Evolutionary conservation across 2,113 vertebrate species (phyloP).

Genomic region (Fulica atra): DNA sequence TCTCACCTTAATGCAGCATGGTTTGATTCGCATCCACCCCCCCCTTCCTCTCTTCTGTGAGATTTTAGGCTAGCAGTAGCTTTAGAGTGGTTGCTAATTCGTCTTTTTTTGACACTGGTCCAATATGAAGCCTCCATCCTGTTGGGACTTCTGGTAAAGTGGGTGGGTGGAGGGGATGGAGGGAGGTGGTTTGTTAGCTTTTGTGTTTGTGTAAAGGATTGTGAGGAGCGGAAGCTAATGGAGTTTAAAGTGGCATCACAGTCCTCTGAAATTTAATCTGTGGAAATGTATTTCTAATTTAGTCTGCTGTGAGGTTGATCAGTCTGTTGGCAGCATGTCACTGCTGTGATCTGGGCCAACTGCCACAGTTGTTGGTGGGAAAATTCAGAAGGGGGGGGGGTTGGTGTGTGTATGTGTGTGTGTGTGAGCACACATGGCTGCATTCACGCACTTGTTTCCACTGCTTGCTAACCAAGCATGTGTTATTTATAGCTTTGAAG

Average conservation of each 20-base stretch:
- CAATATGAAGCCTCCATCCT: neutral
- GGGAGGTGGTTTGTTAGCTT: neutral
- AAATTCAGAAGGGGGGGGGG: constrained; percentile 28
- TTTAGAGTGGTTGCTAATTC: neutral
- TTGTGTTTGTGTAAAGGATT: constrained; percentile 19
- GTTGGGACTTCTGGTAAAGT: neutral
- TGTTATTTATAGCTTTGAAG: constrained; percentile 56
- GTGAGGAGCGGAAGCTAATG: neutral
- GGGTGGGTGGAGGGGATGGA: neutral
- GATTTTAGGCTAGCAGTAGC: neutral
- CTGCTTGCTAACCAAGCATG: constrained; percentile 56
- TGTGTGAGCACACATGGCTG: constrained; percentile 50
- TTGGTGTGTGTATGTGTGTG: neutral
- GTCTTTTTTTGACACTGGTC: neutral
- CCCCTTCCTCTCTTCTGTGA: neutral
- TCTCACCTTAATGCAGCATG: neutral
- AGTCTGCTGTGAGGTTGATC: constrained; percentile 32
- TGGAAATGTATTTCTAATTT: constrained; percentile 59
- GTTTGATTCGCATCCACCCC: neutral
- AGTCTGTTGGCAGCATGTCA: constrained; percentile 50
- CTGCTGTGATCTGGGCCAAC: constrained; percentile 52
- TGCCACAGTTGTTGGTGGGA: constrained; percentile 57
- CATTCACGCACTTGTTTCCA: constrained; percentile 42
- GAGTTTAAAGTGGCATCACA: neutral
- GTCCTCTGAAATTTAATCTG: constrained; percentile 25